Conservation (phyloP, 2,888 invertebrate species). For the Teinopalpus imperialis region DNA sequence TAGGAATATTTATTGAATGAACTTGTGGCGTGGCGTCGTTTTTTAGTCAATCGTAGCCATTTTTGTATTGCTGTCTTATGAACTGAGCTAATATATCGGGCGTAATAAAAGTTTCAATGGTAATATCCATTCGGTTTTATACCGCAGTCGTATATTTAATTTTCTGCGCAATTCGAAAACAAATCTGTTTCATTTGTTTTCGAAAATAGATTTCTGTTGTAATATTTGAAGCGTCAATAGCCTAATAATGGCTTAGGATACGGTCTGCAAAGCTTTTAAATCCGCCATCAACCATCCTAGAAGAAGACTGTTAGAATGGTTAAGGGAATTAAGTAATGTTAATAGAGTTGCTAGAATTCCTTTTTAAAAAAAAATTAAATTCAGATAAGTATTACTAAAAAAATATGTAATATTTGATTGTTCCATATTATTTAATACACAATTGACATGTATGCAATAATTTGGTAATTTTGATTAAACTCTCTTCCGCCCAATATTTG, state of each 20-base stretch:
- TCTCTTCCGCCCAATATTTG: no score
- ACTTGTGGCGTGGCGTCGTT: slow-evolving; percentile 73
- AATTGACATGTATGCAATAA: no score
- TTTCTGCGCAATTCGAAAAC: slow-evolving; percentile 22
- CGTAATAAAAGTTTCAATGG: slow-evolving; percentile 58
- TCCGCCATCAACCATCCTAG: no score
- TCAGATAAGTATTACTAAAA: no score
- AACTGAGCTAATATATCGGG: slow-evolving; percentile 49
- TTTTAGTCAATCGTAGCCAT: slow-evolving; percentile 73
- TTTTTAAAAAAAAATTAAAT: no score
- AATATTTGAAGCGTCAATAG: background rate
- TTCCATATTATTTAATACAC: no score
- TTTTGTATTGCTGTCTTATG: slow-evolving; percentile 54
- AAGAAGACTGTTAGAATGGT: no score
- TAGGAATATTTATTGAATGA: slow-evolving; percentile 78
- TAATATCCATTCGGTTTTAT: slow-evolving; percentile 46
- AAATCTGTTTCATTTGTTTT: no score
- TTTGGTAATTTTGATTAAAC: no score
- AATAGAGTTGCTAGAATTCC: no score
- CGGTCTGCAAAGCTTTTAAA: background rate
- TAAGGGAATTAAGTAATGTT: no score
- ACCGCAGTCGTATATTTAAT: slow-evolving; percentile 17
- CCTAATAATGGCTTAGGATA: background rate
- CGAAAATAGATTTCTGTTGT: slow-evolving; percentile 1
- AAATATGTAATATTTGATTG: no score